These are phyloP conservation scores for Leptopilina clavipes DNA, from an alignment of 1,140 invertebrate species.

Conservation along the genomic window DNA sequence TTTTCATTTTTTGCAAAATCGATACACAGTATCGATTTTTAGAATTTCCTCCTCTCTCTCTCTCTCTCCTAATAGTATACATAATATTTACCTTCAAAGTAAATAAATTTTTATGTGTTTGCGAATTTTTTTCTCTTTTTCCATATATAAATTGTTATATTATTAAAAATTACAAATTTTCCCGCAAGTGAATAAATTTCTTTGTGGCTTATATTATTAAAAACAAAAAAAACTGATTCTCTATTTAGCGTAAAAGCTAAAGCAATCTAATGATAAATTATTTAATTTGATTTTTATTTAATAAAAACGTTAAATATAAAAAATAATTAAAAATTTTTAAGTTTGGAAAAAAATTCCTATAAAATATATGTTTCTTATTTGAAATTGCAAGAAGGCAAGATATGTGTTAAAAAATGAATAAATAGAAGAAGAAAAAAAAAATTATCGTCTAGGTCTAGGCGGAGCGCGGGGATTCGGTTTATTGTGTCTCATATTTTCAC, in stretches of 20 bases:
- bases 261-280: too few relatives aligned
- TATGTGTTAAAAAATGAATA: neutral
- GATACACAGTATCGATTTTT: slow-evolving; percentile 1
- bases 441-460: slow-evolving; percentile 58
- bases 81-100: neutral
- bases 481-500: slow-evolving; percentile 88
- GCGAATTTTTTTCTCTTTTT: neutral
- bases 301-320: too few relatives aligned
- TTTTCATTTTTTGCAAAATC: neutral
- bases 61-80: too few relatives aligned
- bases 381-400: slow-evolving; percentile 4
- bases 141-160: neutral
- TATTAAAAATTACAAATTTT: neutral
- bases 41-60: neutral
- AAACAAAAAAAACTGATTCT: too few relatives aligned
- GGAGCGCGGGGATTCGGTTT: slow-evolving; percentile 78
- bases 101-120: neutral
- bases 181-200: too few relatives aligned
- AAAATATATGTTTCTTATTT: too few relatives aligned
- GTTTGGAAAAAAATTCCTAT: too few relatives aligned
- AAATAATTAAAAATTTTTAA: too few relatives aligned
- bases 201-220: too few relatives aligned
- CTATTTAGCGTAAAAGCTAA: too few relatives aligned
- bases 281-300: too few relatives aligned
- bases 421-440: neutral